Conservation (phyloP, 2,113 vertebrate genomes). For the Dissostichus mawsoni region DNA sequence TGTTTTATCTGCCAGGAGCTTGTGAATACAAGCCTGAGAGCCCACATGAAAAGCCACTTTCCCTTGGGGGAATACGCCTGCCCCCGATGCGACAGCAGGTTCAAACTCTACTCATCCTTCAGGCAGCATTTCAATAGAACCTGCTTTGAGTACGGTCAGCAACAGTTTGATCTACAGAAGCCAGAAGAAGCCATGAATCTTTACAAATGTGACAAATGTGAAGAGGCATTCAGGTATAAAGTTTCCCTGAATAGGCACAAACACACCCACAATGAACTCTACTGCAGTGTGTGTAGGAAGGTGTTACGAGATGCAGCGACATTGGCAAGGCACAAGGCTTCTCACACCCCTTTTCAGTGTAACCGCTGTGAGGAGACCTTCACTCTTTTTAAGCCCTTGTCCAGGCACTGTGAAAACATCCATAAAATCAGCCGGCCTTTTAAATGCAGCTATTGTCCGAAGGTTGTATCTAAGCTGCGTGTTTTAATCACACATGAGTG, state of each 20-base stretch:
- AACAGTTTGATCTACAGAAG: constrained; percentile 16
- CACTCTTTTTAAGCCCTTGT: constrained; percentile 52
- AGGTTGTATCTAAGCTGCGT: constrained; percentile 30
- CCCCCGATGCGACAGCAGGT: constrained; percentile 62
- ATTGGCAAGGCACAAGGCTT: constrained; percentile 58
- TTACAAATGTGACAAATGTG: constrained; percentile 63
- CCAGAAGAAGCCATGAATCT: not conserved
- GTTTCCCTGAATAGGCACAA: constrained; percentile 57
- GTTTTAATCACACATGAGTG: constrained; percentile 70
- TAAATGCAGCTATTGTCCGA: constrained; percentile 56
- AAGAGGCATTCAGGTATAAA: constrained; percentile 51
- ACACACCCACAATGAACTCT: constrained; percentile 62
- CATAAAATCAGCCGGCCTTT: constrained; percentile 64
- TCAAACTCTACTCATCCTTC: constrained; percentile 36
- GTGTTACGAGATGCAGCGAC: constrained; percentile 48
- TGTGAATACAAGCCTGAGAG: constrained; percentile 2
- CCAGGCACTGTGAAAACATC: constrained; percentile 54
- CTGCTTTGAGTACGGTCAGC: constrained; percentile 59
- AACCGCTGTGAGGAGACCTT: constrained; percentile 68
- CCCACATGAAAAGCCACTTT: constrained; percentile 74
- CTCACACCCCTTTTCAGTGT: constrained; percentile 67
- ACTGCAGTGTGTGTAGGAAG: constrained; percentile 67
- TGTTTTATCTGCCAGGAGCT: constrained; percentile 68
- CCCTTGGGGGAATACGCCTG: constrained; percentile 56
- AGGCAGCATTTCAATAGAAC: constrained; percentile 55